These are phyloP conservation scores for Macrocentrus cingulum DNA, from an alignment of 1,140 invertebrate species.

Conservation along the genomic window DNA sequence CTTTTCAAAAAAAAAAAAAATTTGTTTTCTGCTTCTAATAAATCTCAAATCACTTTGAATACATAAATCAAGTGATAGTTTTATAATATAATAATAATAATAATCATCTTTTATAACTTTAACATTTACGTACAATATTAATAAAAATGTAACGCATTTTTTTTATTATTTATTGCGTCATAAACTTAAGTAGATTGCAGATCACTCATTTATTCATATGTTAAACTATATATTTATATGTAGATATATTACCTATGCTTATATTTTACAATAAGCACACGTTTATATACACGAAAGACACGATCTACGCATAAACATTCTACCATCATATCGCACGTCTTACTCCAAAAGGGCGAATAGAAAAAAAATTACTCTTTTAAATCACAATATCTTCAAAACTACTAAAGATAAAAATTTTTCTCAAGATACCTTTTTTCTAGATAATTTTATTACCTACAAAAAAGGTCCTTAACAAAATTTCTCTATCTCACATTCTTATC, in stretches of 20 bases:
- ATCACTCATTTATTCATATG: conserved; percentile 37
- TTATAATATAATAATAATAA: too few relatives aligned
- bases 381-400: conserved; percentile 3
- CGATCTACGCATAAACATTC: conserved; percentile 30
- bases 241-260: conserved; percentile 34
- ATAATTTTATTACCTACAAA: too few relatives aligned
- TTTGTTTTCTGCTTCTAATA: too few relatives aligned
- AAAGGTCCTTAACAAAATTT: too few relatives aligned
- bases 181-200: conserved; percentile 52
- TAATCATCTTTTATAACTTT: background rate
- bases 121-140: background rate
- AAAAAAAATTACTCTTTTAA: too few relatives aligned
- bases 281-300: conserved; percentile 35
- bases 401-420: too few relatives aligned
- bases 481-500: too few relatives aligned
- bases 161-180: conserved; percentile 33
- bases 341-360: too few relatives aligned
- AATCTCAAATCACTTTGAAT: too few relatives aligned
- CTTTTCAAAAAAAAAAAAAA: too few relatives aligned
- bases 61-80: too few relatives aligned
- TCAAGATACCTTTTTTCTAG: too few relatives aligned
- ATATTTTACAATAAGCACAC: conserved; percentile 5
- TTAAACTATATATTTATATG: conserved; percentile 22
- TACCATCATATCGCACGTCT: background rate
- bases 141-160: conserved; percentile 30